Conservation (phyloP, 2,888 invertebrate genomes). For the Diaphora mendica region DNA sequence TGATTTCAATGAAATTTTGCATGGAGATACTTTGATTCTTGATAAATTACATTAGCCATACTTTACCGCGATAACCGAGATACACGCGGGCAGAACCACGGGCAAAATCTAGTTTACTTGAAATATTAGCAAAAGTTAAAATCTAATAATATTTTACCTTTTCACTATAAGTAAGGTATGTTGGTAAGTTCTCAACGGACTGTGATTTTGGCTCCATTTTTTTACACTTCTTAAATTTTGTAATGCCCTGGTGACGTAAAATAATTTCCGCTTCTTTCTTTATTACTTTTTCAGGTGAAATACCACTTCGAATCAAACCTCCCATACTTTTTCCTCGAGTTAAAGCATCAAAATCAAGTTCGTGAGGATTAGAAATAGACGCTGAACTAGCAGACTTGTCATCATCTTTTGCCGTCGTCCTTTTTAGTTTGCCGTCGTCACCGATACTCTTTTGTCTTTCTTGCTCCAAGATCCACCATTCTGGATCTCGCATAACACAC, state of each 20-base stretch:
- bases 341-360: conserved; percentile 69
- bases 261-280: conserved; percentile 71
- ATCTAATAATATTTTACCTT: conserved; percentile 76
- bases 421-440: conserved; percentile 62
- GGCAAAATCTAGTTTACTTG: no score
- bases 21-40: no score
- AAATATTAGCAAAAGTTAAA: no score
- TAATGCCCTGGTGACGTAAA: conserved; percentile 63
- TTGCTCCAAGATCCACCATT: conserved; percentile 91
- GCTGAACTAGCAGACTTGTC: conserved; percentile 79
- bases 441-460: conserved; percentile 74
- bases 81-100: no score
- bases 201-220: conserved; percentile 68
- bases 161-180: conserved; percentile 89
- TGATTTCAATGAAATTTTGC: no score
- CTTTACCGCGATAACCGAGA: no score
- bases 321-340: conserved; percentile 73
- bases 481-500: conserved; percentile 94
- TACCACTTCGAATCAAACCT: conserved; percentile 66
- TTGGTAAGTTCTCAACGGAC: conserved; percentile 91
- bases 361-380: conserved; percentile 82
- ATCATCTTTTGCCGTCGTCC: conserved; percentile 53
- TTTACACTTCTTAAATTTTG: conserved; percentile 57
- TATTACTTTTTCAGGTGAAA: conserved; percentile 71
- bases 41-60: no score